Evolutionary conservation across 2,797 vertebrate species (phyloP).

Genomic region (Knipowitschia caucasica): DNA sequence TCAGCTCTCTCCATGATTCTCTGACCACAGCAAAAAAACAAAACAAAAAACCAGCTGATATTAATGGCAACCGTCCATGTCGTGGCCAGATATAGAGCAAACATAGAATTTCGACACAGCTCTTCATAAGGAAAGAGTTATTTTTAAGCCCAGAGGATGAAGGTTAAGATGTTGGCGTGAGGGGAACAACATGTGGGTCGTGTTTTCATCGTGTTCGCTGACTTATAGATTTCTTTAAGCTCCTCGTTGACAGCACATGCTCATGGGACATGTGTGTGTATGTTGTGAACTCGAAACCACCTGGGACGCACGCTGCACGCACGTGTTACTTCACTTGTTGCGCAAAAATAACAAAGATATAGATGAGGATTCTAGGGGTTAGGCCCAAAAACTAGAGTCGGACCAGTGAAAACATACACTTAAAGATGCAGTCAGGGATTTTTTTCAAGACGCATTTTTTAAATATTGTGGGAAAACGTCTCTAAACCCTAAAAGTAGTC

Average conservation of each 20-base stretch:
- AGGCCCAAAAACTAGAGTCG: too few relatives aligned
- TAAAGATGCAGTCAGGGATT: too few relatives aligned
- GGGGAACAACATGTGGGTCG: conserved; percentile 29
- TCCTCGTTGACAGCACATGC: conserved; percentile 38
- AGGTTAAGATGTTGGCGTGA: conserved; percentile 23
- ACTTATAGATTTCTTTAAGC: conserved; percentile 33
- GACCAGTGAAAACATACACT: not conserved
- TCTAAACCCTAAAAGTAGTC: too few relatives aligned
- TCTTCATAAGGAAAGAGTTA: conserved; percentile 27
- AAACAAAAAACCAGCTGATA: conserved; percentile 53
- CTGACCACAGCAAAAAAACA: conserved; percentile 47
- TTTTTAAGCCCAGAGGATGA: conserved; percentile 32
- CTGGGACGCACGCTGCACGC: conserved; percentile 17
- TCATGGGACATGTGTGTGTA: conserved; percentile 32
- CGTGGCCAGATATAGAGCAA: conserved; percentile 51
- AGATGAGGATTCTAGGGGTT: not conserved
- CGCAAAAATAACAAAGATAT: not conserved
- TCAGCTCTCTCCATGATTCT: conserved; percentile 50
- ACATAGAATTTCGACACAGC: conserved; percentile 13
- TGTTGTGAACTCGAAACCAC: conserved; percentile 32
- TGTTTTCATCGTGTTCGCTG: conserved; percentile 21
- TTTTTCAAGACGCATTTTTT: too few relatives aligned
- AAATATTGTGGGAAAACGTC: too few relatives aligned
- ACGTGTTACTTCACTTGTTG: conserved; percentile 18
- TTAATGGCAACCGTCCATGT: conserved; percentile 49